Conservation (phyloP, 2,888 invertebrate species). For the Microplitis deprimator region DNA sequence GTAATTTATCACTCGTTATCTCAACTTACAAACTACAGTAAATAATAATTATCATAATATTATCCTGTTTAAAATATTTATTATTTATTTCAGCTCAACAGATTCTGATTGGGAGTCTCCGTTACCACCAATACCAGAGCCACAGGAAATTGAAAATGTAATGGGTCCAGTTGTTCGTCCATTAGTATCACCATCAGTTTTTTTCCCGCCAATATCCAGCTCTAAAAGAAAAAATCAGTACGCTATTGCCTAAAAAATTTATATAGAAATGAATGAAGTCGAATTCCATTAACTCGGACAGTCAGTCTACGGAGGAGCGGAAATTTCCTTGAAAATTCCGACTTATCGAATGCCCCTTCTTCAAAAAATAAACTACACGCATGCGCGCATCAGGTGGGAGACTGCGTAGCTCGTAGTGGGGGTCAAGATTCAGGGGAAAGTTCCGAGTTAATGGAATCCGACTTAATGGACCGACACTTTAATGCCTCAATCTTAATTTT, state of each 20-base stretch:
- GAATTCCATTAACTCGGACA: no score
- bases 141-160: conserved; percentile 59
- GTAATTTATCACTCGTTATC: conserved; percentile 42
- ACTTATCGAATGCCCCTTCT: no score
- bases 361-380: no score
- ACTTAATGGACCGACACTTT: not conserved
- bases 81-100: conserved; percentile 57
- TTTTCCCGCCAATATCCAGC: conserved; percentile 63
- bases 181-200: conserved; percentile 58
- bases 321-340: no score
- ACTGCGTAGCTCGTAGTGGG: no score
- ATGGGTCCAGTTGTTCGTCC: conserved; percentile 64
- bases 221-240: conserved; percentile 52
- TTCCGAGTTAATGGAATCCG: no score
- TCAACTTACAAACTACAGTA: not conserved
- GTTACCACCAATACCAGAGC: conserved; percentile 64
- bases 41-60: not conserved
- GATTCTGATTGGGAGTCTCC: conserved; percentile 66
- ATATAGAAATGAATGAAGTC: not conserved
- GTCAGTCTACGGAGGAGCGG: no score
- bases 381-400: no score
- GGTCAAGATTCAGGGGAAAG: no score
- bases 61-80: not conserved
- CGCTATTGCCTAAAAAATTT: conserved; percentile 43
- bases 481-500: not conserved